These are phyloP conservation scores for Chiroxiphia lanceolata DNA, from an alignment of 2,797 vertebrate species.

Conservation along the genomic window DNA sequence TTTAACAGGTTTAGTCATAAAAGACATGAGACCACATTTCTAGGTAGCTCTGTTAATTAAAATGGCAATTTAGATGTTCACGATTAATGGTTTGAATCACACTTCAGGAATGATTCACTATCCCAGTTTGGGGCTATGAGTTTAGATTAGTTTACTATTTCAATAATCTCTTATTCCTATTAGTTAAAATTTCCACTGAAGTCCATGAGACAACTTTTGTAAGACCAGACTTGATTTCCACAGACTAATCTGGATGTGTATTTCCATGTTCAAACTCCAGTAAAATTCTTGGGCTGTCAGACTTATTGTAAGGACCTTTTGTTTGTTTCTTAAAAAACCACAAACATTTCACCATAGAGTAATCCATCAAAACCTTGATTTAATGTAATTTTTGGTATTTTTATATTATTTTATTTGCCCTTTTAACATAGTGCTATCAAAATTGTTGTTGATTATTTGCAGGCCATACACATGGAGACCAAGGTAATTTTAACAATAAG, in stretches of 20 bases:
- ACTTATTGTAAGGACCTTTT: not conserved
- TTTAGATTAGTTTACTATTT: not conserved
- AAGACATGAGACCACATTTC: not conserved
- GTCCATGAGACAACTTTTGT: not conserved
- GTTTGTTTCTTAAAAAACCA: not conserved
- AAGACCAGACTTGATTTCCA: not conserved
- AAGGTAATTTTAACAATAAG: not conserved
- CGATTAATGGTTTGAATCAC: not conserved
- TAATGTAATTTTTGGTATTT: not conserved
- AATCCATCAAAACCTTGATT: not conserved
- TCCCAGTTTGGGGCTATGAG: not conserved
- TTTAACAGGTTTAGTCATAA: not conserved
- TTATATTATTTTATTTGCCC: not conserved
- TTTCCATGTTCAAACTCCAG: not conserved
- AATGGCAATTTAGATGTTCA: not conserved
- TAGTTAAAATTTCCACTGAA: not conserved
- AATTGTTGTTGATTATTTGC: not conserved
- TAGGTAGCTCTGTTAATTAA: not conserved
- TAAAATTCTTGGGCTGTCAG: not conserved
- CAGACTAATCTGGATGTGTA: not conserved
- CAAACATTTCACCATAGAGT: not conserved
- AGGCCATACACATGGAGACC: not conserved
- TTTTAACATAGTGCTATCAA: not conserved
- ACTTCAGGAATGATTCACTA: not conserved
- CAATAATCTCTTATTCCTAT: not conserved